Evolutionary conservation across 1,140 invertebrate species (phyloP), one percentile per base, ranked within the genome.

Genomic region (Ips nitidus): DNA sequence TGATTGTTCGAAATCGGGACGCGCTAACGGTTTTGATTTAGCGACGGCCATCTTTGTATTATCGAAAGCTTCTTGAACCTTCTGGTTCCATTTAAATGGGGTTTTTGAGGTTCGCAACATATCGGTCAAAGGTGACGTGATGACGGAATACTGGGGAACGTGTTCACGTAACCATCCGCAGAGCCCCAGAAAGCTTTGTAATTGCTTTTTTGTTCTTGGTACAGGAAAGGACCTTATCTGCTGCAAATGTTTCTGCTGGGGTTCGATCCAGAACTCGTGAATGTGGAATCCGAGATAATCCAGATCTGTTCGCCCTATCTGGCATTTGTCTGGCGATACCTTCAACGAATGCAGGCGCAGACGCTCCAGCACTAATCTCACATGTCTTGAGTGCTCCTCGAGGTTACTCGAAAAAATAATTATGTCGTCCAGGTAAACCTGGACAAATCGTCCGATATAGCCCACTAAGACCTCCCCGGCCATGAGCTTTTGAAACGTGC

Each of bases 401-500:
- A 40, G 6, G 4, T 4, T 58, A 4, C 7, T 5, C 2, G 4
- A 7, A 3, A 1, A 40, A 39, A 58, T 41, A 39, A 58, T 58
- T 38, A 58, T 58, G 37, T 58, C 56, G 36, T 58, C 56, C 1
- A 58, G 3, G 41, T 58, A 41, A 1, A 58, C 56, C 3, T 40
- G 4, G 1, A 58, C 37, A 58, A 40, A 41, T 1, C 41, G 6
- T 6, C 7, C 4, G 6, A 58, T 6, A 4, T 40, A 6, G 1
- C 37, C 56, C 7, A 2, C 56, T 6, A 58, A 36, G 7, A 58
- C 40, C 36, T 41, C 1, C 56, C 55, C 5, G 61, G 50, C 74
- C 68, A 65, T 77, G 75, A 41, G 75, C n/a, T 60, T 57, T 69
- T 78, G 76, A 68, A 79, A 80, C 0, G 75, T 73, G 0, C 75